Conservation (phyloP, 1,140 invertebrate species). For the Rhopalosiphum maidis region DNA sequence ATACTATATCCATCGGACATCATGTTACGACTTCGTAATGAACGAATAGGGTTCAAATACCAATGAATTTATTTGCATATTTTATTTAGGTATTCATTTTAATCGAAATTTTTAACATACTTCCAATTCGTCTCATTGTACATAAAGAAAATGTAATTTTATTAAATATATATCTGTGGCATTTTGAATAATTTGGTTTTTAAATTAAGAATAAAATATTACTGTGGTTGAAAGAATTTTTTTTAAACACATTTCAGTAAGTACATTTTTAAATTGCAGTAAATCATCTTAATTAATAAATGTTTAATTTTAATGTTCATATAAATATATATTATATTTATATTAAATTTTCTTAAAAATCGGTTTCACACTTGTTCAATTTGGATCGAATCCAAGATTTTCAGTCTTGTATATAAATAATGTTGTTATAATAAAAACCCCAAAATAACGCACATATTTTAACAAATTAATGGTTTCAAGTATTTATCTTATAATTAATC, state of each 20-base stretch:
- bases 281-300: not conserved
- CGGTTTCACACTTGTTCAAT: not conserved
- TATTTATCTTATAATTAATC: not conserved
- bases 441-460: not conserved
- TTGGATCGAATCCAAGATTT: not conserved
- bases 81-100: slow-evolving; percentile 30
- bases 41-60: slow-evolving; percentile 1
- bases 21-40: slow-evolving; percentile 49
- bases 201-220: not conserved
- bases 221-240: not conserved
- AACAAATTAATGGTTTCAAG: not conserved
- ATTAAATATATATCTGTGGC: not conserved
- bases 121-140: not conserved
- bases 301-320: not conserved
- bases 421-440: not conserved
- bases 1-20: slow-evolving; percentile 11
- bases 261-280: not conserved
- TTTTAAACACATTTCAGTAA: not conserved
- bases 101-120: not conserved
- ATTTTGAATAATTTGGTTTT: slow-evolving; percentile 15
- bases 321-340: not conserved
- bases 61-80: slow-evolving; percentile 19
- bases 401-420: not conserved
- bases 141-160: slow-evolving; percentile 10
- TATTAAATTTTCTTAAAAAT: not conserved